Evolutionary conservation across 1,140 invertebrate genomes (phyloP), one percentile per base, ranked within the genome.

Genomic region (Myzus persicae): DNA sequence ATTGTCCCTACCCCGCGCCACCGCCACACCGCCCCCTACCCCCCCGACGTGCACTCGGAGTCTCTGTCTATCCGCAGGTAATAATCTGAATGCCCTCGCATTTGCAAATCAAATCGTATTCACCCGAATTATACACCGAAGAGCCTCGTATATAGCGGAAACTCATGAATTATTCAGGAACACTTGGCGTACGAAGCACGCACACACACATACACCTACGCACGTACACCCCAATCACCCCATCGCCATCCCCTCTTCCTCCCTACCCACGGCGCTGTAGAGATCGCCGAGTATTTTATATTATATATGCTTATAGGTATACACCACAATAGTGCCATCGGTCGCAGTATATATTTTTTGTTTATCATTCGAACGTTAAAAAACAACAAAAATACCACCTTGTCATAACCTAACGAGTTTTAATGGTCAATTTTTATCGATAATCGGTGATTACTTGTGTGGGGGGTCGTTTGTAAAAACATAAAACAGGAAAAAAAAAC

Each of bases 61-160:
- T 67, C 90, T 67, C 90, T 40, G 59, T 82, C 67, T 44, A 36
- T 82, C 67, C 44, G 76, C 91, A 92, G 91, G 91, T 92, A 92
- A 92, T 92, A 92, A 92, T 82, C 91, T 44, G 40, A 82, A 82
- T 46, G 67, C 67, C 67, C 22, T 82, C 91, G 76, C 91, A 92
- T 92, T 92, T 92, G 91, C 91, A 92, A 92, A 92, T 92, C 76
- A 92, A 92, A 92, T 92, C 76, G 91, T 46, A 92, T 92, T 92
- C 91, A 82, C 59, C 91, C n/a, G 44, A 92, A 92, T 92, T 82
- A 82, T 82, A 92, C 91, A 51, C 91, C 44, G 42, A 92, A 92
- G 76, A 82, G 76, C 36, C 31, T 48, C 42, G 59, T 48, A 48
- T 89, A 89, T 51, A 46, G 91, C 76, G 76, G 44, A 92, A 82